phyloP scores from a whole-genome alignment of 2,113 vertebrate genomes.

The Equus przewalskii region DNA sequence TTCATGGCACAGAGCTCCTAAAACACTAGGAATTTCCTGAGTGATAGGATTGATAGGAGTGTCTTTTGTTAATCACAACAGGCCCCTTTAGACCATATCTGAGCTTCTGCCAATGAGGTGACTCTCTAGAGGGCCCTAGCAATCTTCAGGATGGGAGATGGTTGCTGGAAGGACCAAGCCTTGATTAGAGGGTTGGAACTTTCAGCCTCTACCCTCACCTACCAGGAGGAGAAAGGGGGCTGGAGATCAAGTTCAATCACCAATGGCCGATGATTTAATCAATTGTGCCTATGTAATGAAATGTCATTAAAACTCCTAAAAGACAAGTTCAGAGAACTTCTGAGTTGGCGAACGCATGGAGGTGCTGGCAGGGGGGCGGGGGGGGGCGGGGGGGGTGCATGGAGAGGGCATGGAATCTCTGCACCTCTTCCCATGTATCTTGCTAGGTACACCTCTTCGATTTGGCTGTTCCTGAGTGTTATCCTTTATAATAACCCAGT shows the following conservation, averaged over 20 bases:
- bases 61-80: not conserved
- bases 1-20: not conserved
- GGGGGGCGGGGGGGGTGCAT: fast-evolving
- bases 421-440: not conserved
- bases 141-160: not conserved
- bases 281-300: not conserved
- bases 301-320: not conserved
- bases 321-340: not conserved
- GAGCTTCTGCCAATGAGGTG: not conserved
- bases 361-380: too few relatives aligned
- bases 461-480: not conserved
- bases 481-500: not conserved
- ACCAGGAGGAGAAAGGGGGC: not conserved
- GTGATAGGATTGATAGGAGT: not conserved
- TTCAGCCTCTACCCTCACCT: not conserved
- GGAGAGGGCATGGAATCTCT: not conserved
- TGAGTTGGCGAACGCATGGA: not conserved
- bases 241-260: not conserved
- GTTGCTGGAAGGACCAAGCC: not conserved
- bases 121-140: not conserved
- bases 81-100: not conserved
- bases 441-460: not conserved
- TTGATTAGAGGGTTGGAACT: not conserved
- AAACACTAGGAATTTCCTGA: not conserved
- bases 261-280: not conserved